These are phyloP conservation scores for Zaprionus africanus DNA, from an alignment of 1,140 invertebrate genomes.

Conservation along the genomic window DNA sequence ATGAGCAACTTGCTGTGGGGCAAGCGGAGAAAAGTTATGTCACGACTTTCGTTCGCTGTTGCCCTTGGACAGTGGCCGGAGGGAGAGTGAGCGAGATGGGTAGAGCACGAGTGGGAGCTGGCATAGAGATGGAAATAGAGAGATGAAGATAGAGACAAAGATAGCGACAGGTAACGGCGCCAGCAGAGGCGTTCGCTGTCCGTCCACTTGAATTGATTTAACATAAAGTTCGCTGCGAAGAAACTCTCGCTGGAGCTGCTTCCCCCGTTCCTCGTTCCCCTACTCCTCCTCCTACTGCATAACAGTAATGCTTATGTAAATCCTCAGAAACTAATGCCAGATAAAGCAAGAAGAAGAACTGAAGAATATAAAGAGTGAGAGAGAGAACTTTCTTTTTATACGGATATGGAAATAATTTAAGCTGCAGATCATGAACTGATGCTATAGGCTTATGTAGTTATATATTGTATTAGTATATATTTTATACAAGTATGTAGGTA, in stretches of 20 bases:
- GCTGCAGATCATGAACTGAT: too few species aligned
- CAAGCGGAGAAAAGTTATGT: conserved; percentile 28
- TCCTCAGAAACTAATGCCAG: neutral
- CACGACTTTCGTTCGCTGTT: conserved; percentile 38
- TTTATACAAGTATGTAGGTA: too few species aligned
- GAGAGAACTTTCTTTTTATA: too few species aligned
- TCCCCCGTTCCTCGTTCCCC: neutral
- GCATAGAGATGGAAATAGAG: neutral
- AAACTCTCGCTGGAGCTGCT: neutral
- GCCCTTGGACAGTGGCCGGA: conserved; percentile 20
- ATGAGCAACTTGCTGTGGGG: conserved; percentile 39
- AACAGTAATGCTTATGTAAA: neutral
- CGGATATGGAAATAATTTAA: too few species aligned
- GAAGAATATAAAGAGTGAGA: too few species aligned
- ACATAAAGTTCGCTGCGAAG: neutral
- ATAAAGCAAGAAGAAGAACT: neutral
- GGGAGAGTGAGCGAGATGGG: neutral
- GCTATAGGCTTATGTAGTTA: too few species aligned
- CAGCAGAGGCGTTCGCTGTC: neutral
- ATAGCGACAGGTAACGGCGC: neutral
- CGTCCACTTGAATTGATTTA: conserved; percentile 3
- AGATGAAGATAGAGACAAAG: neutral
- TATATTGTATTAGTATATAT: too few species aligned
- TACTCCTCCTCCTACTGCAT: neutral
- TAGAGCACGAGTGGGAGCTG: neutral